Evolutionary conservation across 2,888 invertebrate genomes (phyloP).

Genomic region (Drosophila antonietae): DNA sequence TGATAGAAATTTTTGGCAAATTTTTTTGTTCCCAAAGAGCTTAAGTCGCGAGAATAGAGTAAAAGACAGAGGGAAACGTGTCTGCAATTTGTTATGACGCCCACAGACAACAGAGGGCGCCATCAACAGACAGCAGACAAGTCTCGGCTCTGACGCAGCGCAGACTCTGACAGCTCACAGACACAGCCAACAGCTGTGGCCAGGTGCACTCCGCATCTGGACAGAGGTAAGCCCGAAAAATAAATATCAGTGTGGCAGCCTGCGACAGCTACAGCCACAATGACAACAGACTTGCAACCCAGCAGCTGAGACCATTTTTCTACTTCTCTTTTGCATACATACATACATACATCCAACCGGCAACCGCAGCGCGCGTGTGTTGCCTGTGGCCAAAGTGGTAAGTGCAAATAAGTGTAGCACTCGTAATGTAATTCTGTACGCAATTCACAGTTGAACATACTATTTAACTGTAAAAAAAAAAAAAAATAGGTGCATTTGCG

Average conservation of each 20-base stretch:
- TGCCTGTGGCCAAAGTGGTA: constrained; percentile 17
- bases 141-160: constrained; percentile 4
- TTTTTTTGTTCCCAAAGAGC: background rate
- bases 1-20: background rate
- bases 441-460: background rate
- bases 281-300: constrained; percentile 52
- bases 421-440: constrained; percentile 6
- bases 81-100: constrained; percentile 16
- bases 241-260: constrained; percentile 16
- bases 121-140: constrained; percentile 6
- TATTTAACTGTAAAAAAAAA: background rate
- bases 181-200: constrained; percentile 38
- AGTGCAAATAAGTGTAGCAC: constrained; percentile 16
- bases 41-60: background rate
- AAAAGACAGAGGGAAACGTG: background rate
- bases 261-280: constrained; percentile 28
- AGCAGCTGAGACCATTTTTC: constrained; percentile 45
- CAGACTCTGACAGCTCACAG: constrained; percentile 31
- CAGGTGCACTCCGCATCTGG: constrained; percentile 14
- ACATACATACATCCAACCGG: background rate
- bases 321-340: constrained; percentile 13
- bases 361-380: constrained; percentile 2
- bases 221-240: constrained; percentile 9
- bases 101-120: constrained; percentile 18
- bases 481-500: background rate